Conservation (phyloP, 53 echinoderm and acorn worm species). For the Paracentrotus lividus region DNA sequence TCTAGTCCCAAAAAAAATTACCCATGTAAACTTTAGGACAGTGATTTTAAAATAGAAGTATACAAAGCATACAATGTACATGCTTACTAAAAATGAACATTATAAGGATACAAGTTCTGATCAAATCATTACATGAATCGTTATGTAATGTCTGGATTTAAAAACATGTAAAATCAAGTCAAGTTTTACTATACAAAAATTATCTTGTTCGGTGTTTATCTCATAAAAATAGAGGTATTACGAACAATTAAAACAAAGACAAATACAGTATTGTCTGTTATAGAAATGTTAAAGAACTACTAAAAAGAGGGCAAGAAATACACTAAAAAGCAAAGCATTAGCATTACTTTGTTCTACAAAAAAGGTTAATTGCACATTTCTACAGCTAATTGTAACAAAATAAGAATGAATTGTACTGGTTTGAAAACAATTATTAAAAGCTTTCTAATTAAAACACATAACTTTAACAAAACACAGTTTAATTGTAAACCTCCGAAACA, state of each 20-base stretch:
- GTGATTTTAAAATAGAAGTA: too few relatives aligned
- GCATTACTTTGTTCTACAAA: background rate
- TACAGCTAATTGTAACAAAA: background rate
- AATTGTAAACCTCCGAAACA: background rate
- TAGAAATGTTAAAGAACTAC: background rate
- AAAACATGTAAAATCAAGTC: background rate
- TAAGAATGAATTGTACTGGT: background rate
- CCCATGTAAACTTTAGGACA: background rate
- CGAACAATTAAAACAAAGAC: background rate
- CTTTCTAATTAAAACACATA: background rate
- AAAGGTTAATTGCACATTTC: background rate
- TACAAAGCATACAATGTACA: background rate
- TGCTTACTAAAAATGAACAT: background rate
- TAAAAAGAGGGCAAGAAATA: slow-evolving; percentile 40
- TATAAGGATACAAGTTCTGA: background rate
- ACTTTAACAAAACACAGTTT: background rate
- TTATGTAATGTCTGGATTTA: background rate
- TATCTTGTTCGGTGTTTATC: background rate
- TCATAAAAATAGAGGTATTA: background rate
- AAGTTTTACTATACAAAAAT: background rate
- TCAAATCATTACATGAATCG: too few relatives aligned
- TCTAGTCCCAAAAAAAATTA: background rate
- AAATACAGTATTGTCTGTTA: background rate
- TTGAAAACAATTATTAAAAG: background rate
- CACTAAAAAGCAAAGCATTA: background rate